These are phyloP conservation scores for Nysson spinosus DNA, from an alignment of 2,888 invertebrate species.

Conservation along the genomic window DNA sequence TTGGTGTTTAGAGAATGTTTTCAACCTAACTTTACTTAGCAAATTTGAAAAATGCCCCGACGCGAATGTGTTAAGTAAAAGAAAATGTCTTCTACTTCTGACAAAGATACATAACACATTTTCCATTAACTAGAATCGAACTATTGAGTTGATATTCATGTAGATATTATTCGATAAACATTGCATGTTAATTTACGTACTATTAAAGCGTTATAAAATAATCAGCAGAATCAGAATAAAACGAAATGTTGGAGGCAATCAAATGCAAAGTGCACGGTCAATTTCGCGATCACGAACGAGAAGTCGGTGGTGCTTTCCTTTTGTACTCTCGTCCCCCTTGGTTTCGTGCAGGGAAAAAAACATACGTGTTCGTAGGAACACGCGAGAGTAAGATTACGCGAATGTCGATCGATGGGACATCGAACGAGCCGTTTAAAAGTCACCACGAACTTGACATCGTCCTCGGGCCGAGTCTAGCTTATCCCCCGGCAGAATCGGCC, in stretches of 20 bases:
- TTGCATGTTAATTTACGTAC: no score
- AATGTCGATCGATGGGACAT: constrained; percentile 50
- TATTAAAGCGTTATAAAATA: no score
- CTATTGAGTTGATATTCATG: no score
- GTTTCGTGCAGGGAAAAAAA: constrained; percentile 22
- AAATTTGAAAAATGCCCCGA: no score
- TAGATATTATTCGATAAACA: no score
- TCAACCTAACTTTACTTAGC: no score
- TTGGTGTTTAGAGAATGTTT: no score
- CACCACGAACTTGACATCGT: constrained; percentile 55
- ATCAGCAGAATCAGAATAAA: no score
- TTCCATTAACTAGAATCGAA: no score
- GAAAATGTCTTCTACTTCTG: no score
- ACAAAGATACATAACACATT: no score
- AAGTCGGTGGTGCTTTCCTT: not conserved
- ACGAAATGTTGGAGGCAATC: not conserved
- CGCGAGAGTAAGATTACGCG: constrained; percentile 41
- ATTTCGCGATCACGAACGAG: not conserved
- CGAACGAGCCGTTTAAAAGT: constrained; percentile 46
- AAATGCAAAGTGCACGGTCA: not conserved
- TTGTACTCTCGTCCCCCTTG: not conserved
- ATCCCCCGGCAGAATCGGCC: constrained; percentile 44
- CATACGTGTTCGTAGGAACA: constrained; percentile 16
- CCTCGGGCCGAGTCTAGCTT: constrained; percentile 35
- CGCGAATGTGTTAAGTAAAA: no score